Evolutionary conservation across 2,888 invertebrate genomes (phyloP).

Genomic region (Teleogryllus oceanicus): DNA sequence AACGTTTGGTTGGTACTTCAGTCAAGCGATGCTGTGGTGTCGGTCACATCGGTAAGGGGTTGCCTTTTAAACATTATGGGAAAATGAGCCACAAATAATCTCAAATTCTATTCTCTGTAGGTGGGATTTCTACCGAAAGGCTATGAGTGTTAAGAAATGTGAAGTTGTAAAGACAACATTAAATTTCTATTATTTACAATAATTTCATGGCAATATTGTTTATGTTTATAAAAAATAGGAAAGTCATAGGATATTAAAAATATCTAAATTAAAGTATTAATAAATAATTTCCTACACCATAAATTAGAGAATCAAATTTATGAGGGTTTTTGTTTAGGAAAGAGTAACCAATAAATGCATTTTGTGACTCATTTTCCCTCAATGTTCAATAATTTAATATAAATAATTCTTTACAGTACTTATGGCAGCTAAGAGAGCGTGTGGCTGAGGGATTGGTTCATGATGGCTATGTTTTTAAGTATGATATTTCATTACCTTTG

Average conservation of each 20-base stretch:
- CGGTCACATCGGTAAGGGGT: constrained; percentile 81
- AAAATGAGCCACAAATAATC: not conserved
- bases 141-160: too few relatives aligned
- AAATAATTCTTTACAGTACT: constrained; percentile 50
- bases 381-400: not conserved
- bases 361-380: not conserved
- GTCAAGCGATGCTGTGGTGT: constrained; percentile 74
- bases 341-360: not conserved
- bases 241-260: too few relatives aligned
- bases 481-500: constrained; percentile 89
- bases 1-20: constrained; percentile 57
- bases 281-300: too few relatives aligned
- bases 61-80: not conserved
- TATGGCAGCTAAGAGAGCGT: constrained; percentile 85
- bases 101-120: too few relatives aligned
- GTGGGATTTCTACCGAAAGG: too few relatives aligned
- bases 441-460: constrained; percentile 70
- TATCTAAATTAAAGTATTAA: too few relatives aligned
- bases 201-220: too few relatives aligned
- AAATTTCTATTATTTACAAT: too few relatives aligned
- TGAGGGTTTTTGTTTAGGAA: too few relatives aligned
- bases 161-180: too few relatives aligned
- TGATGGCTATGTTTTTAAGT: constrained; percentile 91
- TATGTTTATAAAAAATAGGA: too few relatives aligned
- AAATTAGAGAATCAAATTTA: too few relatives aligned